Conservation (phyloP, 2,797 vertebrate species). For the Tamandua tetradactyla region DNA sequence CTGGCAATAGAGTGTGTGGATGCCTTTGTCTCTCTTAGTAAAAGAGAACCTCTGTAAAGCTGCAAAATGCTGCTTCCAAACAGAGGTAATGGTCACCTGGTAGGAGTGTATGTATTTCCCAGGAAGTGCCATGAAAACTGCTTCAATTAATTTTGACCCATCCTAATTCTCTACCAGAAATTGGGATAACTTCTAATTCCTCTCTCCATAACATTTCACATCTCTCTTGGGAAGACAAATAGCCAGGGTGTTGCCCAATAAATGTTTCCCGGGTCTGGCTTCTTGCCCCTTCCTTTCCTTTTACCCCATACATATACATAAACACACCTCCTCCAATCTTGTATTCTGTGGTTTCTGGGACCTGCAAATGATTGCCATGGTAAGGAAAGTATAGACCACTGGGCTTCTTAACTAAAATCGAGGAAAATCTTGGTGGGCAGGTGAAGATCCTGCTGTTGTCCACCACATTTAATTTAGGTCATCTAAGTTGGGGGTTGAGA, state of each 20-base stretch:
- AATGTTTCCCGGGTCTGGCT: not conserved
- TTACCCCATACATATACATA: not conserved
- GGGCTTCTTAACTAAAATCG: slow-evolving; percentile 19
- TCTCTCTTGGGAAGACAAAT: slow-evolving; percentile 29
- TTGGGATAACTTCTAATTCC: not conserved
- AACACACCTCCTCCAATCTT: not conserved
- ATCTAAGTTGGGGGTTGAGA: slow-evolving; percentile 8
- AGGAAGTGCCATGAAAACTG: slow-evolving; percentile 9
- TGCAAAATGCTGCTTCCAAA: slow-evolving; percentile 17
- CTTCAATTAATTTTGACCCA: not conserved
- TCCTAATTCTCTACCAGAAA: not conserved
- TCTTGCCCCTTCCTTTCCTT: not conserved
- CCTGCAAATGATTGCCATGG: not conserved
- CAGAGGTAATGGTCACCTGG: not conserved
- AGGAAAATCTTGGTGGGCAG: not conserved
- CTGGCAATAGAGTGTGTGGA: not conserved
- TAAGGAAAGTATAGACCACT: not conserved
- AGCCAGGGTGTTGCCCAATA: not conserved
- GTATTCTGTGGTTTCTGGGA: not conserved
- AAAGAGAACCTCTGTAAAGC: not conserved
- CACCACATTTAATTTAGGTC: slow-evolving; percentile 13
- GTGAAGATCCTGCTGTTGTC: not conserved
- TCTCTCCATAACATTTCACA: not conserved
- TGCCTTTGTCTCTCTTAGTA: slow-evolving; percentile 22
- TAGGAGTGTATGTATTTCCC: not conserved